These are phyloP conservation scores for Dryobota labecula DNA, from an alignment of 2,888 invertebrate genomes.

Conservation along the genomic window DNA sequence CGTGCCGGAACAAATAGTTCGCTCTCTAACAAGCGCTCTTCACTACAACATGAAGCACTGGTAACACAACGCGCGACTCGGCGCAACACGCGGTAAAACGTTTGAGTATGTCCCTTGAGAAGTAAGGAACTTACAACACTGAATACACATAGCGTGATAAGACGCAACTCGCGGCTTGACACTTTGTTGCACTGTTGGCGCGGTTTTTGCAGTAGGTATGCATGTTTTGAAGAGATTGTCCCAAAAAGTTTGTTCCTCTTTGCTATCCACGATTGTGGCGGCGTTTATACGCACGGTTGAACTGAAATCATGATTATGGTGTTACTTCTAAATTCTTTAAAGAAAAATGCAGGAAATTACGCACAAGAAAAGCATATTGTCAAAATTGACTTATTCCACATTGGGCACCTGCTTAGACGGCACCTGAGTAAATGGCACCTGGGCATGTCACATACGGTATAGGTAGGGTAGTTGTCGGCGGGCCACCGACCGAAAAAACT, in stretches of 20 bases:
- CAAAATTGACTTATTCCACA: no score
- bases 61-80: slow-evolving; percentile 33
- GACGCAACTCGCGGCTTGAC: not conserved
- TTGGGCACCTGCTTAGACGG: no score
- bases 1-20: slow-evolving; percentile 76
- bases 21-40: slow-evolving; percentile 70
- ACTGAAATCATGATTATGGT: no score
- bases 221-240: not conserved
- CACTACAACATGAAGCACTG: slow-evolving; percentile 41
- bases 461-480: no score
- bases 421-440: no score
- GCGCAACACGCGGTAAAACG: slow-evolving; percentile 15
- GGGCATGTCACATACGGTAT: no score
- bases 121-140: slow-evolving; percentile 6
- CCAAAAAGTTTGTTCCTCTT: no score
- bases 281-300: not conserved
- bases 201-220: not conserved
- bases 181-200: not conserved
- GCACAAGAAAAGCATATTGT: not conserved
- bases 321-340: no score
- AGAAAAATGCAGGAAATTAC: not conserved
- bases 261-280: not conserved
- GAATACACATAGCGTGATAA: not conserved
- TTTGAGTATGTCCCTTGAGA: slow-evolving; percentile 2
- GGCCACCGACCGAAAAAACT: no score